Conservation (phyloP, 1,140 invertebrate species). For the Patella vulgata region DNA sequence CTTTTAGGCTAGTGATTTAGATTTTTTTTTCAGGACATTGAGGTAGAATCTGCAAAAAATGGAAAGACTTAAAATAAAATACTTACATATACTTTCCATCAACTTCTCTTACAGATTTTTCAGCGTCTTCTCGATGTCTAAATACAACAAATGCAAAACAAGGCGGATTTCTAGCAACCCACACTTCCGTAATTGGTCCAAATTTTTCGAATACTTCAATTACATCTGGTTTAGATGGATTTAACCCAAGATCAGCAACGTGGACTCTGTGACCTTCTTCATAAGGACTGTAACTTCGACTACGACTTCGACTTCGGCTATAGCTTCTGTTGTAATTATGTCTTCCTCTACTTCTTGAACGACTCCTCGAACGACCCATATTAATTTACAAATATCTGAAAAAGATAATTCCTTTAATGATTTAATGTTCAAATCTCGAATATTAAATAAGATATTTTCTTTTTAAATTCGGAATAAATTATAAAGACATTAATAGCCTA, state of each 20-base stretch:
- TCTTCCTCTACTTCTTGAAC: constrained; percentile 26
- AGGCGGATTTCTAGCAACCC: constrained; percentile 65
- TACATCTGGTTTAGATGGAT: constrained; percentile 57
- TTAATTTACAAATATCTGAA: too few relatives aligned
- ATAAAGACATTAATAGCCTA: too few relatives aligned
- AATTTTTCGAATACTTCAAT: constrained; percentile 60
- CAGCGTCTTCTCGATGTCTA: constrained; percentile 61
- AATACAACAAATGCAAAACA: constrained; percentile 67
- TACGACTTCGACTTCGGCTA: constrained; percentile 22
- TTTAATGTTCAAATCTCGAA: too few relatives aligned
- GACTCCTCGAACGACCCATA: constrained; percentile 25
- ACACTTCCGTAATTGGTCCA: constrained; percentile 63
- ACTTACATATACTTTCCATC: constrained; percentile 58
- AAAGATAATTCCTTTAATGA: too few relatives aligned
- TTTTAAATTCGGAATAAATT: too few relatives aligned
- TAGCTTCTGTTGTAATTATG: background rate
- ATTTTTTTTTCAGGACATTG: background rate
- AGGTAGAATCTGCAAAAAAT: too few relatives aligned
- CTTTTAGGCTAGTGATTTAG: background rate
- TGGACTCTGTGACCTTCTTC: constrained; percentile 56
- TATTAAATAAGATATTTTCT: too few relatives aligned
- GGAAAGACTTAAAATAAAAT: too few relatives aligned
- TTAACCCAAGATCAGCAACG: constrained; percentile 59
- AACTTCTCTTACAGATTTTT: constrained; percentile 60
- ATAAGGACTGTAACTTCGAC: constrained; percentile 37